These are phyloP conservation scores for Dicycla oo DNA, from an alignment of 2,888 invertebrate species.

Conservation along the genomic window DNA sequence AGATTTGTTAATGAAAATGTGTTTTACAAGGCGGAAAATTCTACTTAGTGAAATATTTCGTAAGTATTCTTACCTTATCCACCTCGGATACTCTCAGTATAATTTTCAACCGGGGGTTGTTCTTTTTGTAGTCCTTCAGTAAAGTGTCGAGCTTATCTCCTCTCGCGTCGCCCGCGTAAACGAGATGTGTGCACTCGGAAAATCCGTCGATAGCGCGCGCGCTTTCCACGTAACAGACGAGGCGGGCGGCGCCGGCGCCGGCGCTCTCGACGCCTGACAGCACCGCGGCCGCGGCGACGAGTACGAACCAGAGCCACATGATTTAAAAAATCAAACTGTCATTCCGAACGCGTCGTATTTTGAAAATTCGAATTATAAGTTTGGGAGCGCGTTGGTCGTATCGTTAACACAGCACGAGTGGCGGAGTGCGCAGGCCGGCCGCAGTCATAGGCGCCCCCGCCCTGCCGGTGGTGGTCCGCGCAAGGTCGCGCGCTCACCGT, in stretches of 20 bases:
- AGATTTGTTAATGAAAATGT: slow-evolving; percentile 43
- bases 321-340: slow-evolving; percentile 77
- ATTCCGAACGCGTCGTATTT: slow-evolving; percentile 77
- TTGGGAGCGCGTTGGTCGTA: slow-evolving; percentile 82
- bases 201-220: slow-evolving; percentile 76
- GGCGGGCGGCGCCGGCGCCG: slow-evolving; percentile 87
- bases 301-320: slow-evolving; percentile 84
- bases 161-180: slow-evolving; percentile 85
- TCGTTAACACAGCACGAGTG: slow-evolving; percentile 85
- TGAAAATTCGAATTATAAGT: slow-evolving; percentile 66
- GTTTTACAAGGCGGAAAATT: slow-evolving; percentile 17
- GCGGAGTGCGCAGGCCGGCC: slow-evolving; percentile 71
- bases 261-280: slow-evolving; percentile 75
- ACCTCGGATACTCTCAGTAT: slow-evolving; percentile 89
- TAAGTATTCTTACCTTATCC: slow-evolving; percentile 88
- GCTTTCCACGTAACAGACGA: slow-evolving; percentile 86
- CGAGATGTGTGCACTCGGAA: slow-evolving; percentile 89
- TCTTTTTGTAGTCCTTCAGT: slow-evolving; percentile 87
- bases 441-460: slow-evolving; percentile 87
- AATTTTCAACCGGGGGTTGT: slow-evolving; percentile 88
- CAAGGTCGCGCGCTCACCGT: slow-evolving; percentile 86
- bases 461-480: slow-evolving; percentile 71
- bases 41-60: slow-evolving; percentile 13
- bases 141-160: slow-evolving; percentile 84
- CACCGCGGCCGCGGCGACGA: slow-evolving; percentile 78